A percentile compares a stretch with the other conserved stretches of the same genome.
phyloP scores from a whole-genome alignment of 2,888 invertebrate species.

The Hoplodrina blanda region DNA sequence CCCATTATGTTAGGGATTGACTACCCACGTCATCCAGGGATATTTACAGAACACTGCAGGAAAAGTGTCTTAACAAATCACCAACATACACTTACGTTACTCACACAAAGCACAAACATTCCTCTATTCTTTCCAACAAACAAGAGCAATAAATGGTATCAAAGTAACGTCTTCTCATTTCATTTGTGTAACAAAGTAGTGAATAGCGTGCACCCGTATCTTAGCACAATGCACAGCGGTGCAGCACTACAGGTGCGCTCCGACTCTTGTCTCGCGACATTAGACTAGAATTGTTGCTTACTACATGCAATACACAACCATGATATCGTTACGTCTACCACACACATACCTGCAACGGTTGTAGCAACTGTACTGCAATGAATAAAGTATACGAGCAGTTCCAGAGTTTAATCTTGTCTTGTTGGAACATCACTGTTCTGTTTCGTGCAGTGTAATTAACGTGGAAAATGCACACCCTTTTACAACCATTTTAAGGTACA shows the following conservation, averaged over 20 bases:
- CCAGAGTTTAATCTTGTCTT: slow-evolving; percentile 67
- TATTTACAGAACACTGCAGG: not conserved
- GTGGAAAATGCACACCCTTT: not conserved
- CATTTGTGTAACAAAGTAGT: slow-evolving; percentile 60
- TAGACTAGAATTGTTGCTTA: slow-evolving; percentile 69
- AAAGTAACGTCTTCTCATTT: slow-evolving; percentile 55
- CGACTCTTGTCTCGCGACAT: slow-evolving; percentile 70
- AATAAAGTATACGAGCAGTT: slow-evolving; percentile 69
- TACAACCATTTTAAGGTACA: slow-evolving; percentile 14
- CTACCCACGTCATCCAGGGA: too few species aligned
- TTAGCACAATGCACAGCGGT: slow-evolving; percentile 44
- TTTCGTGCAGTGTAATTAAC: slow-evolving; percentile 43
- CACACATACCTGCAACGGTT: slow-evolving; percentile 53
- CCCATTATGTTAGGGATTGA: too few species aligned
- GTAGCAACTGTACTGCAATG: slow-evolving; percentile 58
- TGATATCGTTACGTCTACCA: slow-evolving; percentile 62
- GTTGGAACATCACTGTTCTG: slow-evolving; percentile 49
- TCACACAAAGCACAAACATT: slow-evolving; percentile 20
- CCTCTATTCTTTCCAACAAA: slow-evolving; percentile 42
- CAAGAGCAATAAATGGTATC: slow-evolving; percentile 53
- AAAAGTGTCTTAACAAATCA: slow-evolving; percentile 7
- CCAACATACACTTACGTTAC: not conserved
- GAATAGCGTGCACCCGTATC: slow-evolving; percentile 57
- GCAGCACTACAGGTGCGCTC: slow-evolving; percentile 66
- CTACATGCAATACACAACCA: slow-evolving; percentile 63